These are phyloP conservation scores for Acanthaster planci DNA, from an alignment of 35 echinoderm and acorn worm genomes.

Conservation along the genomic window DNA sequence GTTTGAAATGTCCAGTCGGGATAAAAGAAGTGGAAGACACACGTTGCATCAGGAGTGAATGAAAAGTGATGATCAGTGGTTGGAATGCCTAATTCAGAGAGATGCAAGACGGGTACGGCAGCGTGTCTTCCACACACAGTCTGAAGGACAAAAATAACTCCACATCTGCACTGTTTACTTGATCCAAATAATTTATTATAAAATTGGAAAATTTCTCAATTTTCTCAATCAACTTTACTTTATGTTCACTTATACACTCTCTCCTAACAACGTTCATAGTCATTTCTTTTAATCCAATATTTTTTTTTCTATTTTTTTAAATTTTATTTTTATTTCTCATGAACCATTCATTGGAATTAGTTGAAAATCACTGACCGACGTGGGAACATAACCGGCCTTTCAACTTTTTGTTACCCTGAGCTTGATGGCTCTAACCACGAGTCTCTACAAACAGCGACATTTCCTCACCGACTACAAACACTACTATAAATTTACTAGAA, in stretches of 20 bases:
- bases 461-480: neutral
- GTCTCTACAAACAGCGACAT: neutral
- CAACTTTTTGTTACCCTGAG: conserved; percentile 4
- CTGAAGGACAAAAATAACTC: too few relatives aligned
- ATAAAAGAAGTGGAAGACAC: too few relatives aligned
- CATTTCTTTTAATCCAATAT: conserved; percentile 33
- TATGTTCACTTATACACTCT: conserved; percentile 17
- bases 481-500: conserved; percentile 30
- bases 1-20: too few relatives aligned
- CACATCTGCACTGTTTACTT: conserved; percentile 35
- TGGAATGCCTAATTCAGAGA: too few relatives aligned
- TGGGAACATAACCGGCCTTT: conserved; percentile 15
- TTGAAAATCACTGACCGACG: neutral
- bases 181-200: conserved; percentile 98
- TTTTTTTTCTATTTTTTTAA: conserved; percentile 46
- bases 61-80: too few relatives aligned
- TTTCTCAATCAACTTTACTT: conserved; percentile 64
- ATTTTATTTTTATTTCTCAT: conserved; percentile 33
- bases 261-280: conserved; percentile 23
- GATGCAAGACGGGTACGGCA: neutral
- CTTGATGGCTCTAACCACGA: conserved; percentile 14
- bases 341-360: conserved; percentile 3
- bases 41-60: too few relatives aligned
- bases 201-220: conserved; percentile 94
- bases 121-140: too few relatives aligned